These are phyloP conservation scores for Micromesistius poutassou DNA, from an alignment of 2,797 vertebrate species.

Conservation along the genomic window DNA sequence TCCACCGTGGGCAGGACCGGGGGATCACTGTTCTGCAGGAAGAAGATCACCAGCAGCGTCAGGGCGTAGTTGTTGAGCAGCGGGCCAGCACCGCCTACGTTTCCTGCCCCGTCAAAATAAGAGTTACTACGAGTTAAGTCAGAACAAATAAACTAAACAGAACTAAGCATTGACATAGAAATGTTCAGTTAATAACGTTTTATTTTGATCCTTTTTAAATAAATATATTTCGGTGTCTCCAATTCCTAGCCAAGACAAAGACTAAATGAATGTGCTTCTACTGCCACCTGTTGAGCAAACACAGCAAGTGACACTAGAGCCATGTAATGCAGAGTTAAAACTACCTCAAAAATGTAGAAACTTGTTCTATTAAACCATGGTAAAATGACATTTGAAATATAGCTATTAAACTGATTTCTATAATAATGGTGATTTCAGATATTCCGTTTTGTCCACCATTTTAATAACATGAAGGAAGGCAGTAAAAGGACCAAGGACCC, in stretches of 20 bases:
- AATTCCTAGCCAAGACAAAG: background rate
- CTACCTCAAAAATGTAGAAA: background rate
- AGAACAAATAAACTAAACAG: background rate
- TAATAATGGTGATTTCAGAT: too few relatives aligned
- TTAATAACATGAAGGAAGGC: background rate
- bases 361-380: too few relatives aligned
- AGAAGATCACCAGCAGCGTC: conserved; percentile 86
- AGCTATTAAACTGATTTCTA: too few relatives aligned
- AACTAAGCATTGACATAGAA: background rate
- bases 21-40: conserved; percentile 83
- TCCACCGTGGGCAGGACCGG: conserved; percentile 78
- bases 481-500: background rate
- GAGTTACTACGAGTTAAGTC: background rate
- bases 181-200: background rate
- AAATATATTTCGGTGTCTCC: background rate
- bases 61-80: conserved; percentile 91
- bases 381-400: too few relatives aligned
- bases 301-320: background rate
- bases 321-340: background rate
- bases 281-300: background rate
- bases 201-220: background rate
- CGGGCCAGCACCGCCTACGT: conserved; percentile 80
- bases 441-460: background rate
- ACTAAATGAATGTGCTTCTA: background rate
- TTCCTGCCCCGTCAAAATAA: conserved; percentile 64